A percentile compares a stretch with the other conserved stretches of the same genome.
These are phyloP conservation scores for Apteryx mantelli DNA, from an alignment of 2,113 vertebrate genomes.

Conservation along the genomic window DNA sequence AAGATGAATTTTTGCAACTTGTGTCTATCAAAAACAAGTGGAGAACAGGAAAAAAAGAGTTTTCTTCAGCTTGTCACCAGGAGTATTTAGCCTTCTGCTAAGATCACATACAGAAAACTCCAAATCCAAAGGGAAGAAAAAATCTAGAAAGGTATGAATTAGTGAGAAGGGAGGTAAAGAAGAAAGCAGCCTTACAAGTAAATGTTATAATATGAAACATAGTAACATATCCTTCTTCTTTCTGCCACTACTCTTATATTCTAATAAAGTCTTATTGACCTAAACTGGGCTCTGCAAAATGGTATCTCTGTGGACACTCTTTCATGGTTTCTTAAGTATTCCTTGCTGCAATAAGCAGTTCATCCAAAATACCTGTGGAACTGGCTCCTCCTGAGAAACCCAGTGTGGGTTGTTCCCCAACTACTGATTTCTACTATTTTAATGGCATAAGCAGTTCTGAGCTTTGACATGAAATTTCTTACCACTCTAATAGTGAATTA, in stretches of 20 bases:
- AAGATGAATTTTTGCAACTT: not conserved
- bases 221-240: not conserved
- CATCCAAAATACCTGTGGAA: not conserved
- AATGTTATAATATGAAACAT: not conserved
- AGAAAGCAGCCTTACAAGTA: not conserved
- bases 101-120: not conserved
- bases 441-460: not conserved
- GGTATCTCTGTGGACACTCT: not conserved
- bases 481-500: constrained; percentile 21
- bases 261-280: not conserved
- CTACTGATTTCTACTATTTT: not conserved
- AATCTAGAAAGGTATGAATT: not conserved
- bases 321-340: not conserved
- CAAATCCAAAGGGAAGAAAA: not conserved
- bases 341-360: not conserved
- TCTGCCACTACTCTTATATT: not conserved
- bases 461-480: constrained; percentile 13
- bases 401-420: not conserved
- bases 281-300: not conserved
- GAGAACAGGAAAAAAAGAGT: not conserved
- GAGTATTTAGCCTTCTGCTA: not conserved
- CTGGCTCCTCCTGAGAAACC: not conserved
- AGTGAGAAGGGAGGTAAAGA: not conserved
- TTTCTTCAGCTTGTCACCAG: not conserved
- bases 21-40: not conserved